Base-by-base conservation (phyloP, 2,797 vertebrate species). In the Tragelaphus oryx region DNA sequence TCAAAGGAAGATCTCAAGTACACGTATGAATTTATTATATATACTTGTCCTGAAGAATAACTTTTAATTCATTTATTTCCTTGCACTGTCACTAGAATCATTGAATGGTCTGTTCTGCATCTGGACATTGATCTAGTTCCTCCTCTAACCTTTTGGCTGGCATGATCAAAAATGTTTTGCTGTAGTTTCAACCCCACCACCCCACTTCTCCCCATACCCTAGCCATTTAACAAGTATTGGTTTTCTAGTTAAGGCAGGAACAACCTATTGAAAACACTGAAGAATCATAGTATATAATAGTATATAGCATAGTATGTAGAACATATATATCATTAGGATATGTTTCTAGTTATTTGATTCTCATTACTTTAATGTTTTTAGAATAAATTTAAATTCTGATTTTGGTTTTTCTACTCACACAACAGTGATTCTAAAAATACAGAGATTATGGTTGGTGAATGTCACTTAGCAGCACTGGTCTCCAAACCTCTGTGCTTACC, bases 371-470 rank as follows among this genome's bases (percentile, higher is more conserved):
- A 78, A 20, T 65, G n/a, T 82, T 86, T 75, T 80, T 41, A 75
- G 65, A 92, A 80, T 83, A 62, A 75, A 68, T 79, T 92, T 86
- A 74, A 83, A 78, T 84, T 95, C 60, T 95, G 68, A 78, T 83
- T 90, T 59, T 60, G 28, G 1, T 89, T 91, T 92, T 74, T 74
- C 87, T 97, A 96, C 96, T 97, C 92, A 96, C 87, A 83, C 89
- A 98, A 89, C 97, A 98, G 95, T 82, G 94, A 96, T 81, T 95
- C 41, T 95, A 93, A 94, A 83, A 95, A 52, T 89, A 11, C 55
- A 88, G 97, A 96, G 79, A 81, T 87, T 37, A n/a, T 79, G 74
- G 95, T 41, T 62, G 76, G 81, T 93, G 97, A 97, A 33, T 74
- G 94, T 93, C 93, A 96, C 0, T 86, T 97, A 87, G 54, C 91